Base-by-base conservation (phyloP, 2,888 invertebrate species). In the Agrotis puta region DNA sequence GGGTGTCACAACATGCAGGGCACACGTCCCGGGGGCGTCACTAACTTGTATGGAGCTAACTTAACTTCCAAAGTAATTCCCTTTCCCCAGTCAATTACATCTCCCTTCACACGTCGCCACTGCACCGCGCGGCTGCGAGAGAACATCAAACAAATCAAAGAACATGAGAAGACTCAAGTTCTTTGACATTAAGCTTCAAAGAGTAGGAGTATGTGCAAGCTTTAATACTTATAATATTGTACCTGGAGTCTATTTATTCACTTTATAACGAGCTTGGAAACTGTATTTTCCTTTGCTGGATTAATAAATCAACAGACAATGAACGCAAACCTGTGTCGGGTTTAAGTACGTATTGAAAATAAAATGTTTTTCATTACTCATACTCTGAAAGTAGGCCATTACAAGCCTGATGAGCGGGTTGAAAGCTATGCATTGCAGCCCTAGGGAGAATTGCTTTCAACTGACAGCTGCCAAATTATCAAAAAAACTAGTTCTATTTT, bases 231-330 rank as follows among this genome's bases (percentile, higher is more conserved):
- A 51, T 39, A 69, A 51, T 62, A 43, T 51, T 56, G 6, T 47
- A 20, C 47, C 20, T 20, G 16, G 6, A 65, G 50, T 66, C 14
- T 65, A 47, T 51, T 65, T 47, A 74, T 72, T 57, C 14, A 47
- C 33, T 57, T 45, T 51, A 16, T 58, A 75, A 73, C 66, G 51
- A 58, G 59, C 72, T 69, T 57, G 24, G 20, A 50, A 54, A 59
- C 72, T 70, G 24, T 16, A 45, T 77, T 59, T 64, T 53, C 7
- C 45, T 47, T 61, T 54, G n/a, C 48, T 59, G 39, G 59, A 54
- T 75, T 70, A 64, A 70, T 75, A 59, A 64, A 77, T 77, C 64
- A 70, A 77, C 64, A 63, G n/a, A 59, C 58, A 64, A 70, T 54
- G 48, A 48, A 51, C 47, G 22, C 43, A 57, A 65, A 74, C 59